These are phyloP conservation scores for Dryocosmus kuriphilus DNA, from an alignment of 2,888 invertebrate species.

Conservation along the genomic window DNA sequence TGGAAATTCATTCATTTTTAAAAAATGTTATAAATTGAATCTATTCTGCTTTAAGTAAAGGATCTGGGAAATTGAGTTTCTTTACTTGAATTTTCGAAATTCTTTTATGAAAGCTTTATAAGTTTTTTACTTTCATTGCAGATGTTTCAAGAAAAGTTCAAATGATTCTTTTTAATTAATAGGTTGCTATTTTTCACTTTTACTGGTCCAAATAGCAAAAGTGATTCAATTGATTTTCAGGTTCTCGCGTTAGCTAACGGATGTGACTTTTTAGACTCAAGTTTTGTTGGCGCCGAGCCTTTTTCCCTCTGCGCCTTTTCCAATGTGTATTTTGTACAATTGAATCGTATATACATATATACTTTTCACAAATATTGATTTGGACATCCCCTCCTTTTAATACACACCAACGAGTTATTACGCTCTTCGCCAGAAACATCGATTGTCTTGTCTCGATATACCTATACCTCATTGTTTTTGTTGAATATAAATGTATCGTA, in stretches of 20 bases:
- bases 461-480: not conserved
- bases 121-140: constrained; percentile 49
- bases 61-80: not conserved
- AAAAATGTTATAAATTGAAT: too few relatives aligned
- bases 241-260: not conserved
- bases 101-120: constrained; percentile 40
- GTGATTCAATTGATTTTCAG: not conserved
- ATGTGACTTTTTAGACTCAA: not conserved
- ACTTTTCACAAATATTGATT: constrained; percentile 32
- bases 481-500: too few relatives aligned
- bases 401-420: not conserved
- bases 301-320: not conserved
- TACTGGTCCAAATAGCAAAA: not conserved
- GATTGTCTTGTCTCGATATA: not conserved
- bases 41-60: not conserved
- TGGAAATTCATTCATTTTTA: too few relatives aligned
- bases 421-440: not conserved
- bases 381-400: constrained; percentile 12
- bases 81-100: constrained; percentile 35
- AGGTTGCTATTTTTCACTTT: not conserved
- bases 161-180: not conserved
- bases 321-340: constrained; percentile 15
- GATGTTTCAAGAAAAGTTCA: too few relatives aligned
- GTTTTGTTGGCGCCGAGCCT: constrained; percentile 10
- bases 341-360: not conserved